phyloP scores from a whole-genome alignment of 2,113 vertebrate genomes.

The Miniopterus natalensis region DNA sequence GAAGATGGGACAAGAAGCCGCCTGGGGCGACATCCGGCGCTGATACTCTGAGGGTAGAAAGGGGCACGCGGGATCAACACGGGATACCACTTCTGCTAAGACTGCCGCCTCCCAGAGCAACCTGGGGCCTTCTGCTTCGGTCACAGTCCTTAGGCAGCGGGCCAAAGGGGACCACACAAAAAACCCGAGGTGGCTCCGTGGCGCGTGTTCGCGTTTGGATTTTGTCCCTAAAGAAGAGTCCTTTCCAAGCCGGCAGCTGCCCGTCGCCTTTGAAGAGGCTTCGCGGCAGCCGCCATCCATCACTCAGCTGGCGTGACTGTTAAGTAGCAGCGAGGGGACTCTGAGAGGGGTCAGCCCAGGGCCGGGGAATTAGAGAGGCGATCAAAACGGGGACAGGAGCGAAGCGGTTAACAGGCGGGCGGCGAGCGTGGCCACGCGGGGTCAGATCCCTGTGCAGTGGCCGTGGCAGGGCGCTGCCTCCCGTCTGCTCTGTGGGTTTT shows the following conservation, averaged over 20 bases:
- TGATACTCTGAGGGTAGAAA: not conserved
- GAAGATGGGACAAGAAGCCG: not conserved
- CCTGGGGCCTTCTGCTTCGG: not conserved
- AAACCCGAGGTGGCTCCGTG: rapidly evolving
- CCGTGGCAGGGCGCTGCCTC: rapidly evolving
- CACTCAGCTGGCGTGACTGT: not conserved
- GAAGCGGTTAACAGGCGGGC: not conserved
- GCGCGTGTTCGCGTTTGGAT: not conserved
- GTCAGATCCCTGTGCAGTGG: rapidly evolving
- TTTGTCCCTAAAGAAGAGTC: not conserved
- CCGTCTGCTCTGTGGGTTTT: not conserved
- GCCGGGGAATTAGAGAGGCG: conserved; percentile 44
- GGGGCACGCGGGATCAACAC: no score
- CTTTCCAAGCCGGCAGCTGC: not conserved
- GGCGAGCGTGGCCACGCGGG: rapidly evolving
- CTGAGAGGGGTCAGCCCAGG: not conserved
- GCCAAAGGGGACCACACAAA: not conserved
- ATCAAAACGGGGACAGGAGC: not conserved
- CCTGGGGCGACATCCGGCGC: not conserved
- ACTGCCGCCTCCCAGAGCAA: not conserved
- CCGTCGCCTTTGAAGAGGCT: not conserved
- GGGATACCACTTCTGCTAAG: not conserved
- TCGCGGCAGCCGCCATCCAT: not conserved
- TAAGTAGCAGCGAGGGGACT: not conserved
- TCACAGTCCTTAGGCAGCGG: not conserved